Conservation (phyloP, 2,113 vertebrate species). For the Strigops habroptila region DNA sequence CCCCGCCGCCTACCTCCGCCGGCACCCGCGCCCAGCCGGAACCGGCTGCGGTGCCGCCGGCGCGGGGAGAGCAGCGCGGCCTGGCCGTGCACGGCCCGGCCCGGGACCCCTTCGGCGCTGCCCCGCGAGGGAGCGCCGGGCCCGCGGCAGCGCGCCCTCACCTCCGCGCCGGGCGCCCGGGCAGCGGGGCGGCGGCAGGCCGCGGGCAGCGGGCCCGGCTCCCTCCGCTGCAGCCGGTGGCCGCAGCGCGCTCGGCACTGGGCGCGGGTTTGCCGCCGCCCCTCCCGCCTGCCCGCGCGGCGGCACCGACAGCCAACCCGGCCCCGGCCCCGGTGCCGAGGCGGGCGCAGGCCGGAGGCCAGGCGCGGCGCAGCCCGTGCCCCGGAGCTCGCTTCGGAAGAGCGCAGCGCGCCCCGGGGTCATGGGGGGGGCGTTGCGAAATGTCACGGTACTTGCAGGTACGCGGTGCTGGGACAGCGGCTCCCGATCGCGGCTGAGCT, state of each 20-base stretch:
- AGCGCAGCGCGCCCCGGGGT: not conserved
- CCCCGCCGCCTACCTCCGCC: too few relatives aligned
- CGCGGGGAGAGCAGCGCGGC: too few relatives aligned
- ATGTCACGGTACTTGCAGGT: fast-evolving
- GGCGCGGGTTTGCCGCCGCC: not conserved
- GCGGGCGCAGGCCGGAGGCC: not conserved
- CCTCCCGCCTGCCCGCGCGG: not conserved
- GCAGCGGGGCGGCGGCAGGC: not conserved
- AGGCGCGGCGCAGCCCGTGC: not conserved
- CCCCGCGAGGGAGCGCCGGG: not conserved
- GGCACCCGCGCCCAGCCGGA: too few relatives aligned
- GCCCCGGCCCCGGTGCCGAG: not conserved
- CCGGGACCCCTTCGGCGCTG: too few relatives aligned
- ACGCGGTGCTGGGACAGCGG: not conserved
- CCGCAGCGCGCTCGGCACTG: not conserved
- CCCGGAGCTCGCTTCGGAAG: fast-evolving
- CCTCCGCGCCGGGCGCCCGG: too few relatives aligned
- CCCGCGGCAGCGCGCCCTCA: not conserved
- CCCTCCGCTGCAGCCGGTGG: not conserved
- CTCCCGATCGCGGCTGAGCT: not conserved
- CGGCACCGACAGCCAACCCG: not conserved
- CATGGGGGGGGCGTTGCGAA: fast-evolving
- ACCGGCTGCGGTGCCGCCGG: too few relatives aligned
- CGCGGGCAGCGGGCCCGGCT: not conserved
- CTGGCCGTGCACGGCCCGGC: too few relatives aligned